These are phyloP conservation scores for Brachystomella parvula DNA, from an alignment of 1,140 invertebrate species.

Conservation along the genomic window DNA sequence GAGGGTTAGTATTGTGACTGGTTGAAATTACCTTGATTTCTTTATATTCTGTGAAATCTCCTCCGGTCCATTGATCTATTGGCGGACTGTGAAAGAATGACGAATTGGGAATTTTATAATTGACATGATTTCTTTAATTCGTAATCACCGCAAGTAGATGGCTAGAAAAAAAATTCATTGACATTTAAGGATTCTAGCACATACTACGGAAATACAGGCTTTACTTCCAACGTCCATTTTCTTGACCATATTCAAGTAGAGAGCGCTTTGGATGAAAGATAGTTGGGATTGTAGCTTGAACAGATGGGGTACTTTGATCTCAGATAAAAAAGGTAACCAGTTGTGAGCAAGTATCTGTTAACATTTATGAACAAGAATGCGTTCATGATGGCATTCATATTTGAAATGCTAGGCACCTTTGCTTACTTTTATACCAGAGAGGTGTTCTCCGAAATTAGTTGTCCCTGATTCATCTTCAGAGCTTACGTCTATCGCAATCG, in stretches of 20 bases:
- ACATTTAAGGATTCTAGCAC: neutral
- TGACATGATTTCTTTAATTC: too few relatives aligned
- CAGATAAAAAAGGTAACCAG: neutral
- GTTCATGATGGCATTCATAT: too few relatives aligned
- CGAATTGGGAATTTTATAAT: too few relatives aligned
- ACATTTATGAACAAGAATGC: neutral
- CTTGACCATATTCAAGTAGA: slow-evolving; percentile 10
- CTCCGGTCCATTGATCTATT: neutral
- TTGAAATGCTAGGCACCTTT: too few relatives aligned
- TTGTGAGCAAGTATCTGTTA: neutral
- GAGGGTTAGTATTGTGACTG: neutral
- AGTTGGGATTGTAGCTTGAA: neutral
- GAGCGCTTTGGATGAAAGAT: slow-evolving; percentile 9
- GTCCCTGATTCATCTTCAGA: neutral
- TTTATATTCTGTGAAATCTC: slow-evolving; percentile 2
- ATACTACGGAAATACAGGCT: neutral
- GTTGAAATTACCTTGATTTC: slow-evolving; percentile 10
- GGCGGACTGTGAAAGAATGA: too few relatives aligned
- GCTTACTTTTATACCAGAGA: neutral
- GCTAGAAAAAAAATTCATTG: neutral
- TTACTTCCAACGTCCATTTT: slow-evolving; percentile 1
- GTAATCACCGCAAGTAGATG: slow-evolving; percentile 8
- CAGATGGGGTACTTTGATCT: neutral
- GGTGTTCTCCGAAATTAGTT: slow-evolving; percentile 11
- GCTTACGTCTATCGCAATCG: neutral